Evolutionary conservation across 2,797 vertebrate genomes (phyloP).

Genomic region (Pseudomugil gertrudae): DNA sequence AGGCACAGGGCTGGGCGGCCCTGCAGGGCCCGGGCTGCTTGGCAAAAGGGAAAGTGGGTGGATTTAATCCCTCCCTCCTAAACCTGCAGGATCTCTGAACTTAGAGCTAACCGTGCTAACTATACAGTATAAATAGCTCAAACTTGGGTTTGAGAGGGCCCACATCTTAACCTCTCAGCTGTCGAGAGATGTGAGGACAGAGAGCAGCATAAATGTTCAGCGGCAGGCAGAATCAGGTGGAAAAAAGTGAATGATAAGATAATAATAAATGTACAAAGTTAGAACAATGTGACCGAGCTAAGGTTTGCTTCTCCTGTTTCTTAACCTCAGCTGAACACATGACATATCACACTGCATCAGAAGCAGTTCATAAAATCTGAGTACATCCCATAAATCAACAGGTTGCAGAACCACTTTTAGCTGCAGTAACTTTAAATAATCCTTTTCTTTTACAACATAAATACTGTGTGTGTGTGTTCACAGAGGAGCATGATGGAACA

Average conservation of each 20-base stretch:
- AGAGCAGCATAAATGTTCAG: constrained; percentile 29
- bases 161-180: constrained; percentile 54
- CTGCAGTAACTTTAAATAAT: neutral
- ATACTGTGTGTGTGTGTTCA: neutral
- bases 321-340: neutral
- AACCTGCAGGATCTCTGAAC: constrained; percentile 54
- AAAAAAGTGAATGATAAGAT: neutral
- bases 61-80: constrained; percentile 55
- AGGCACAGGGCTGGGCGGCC: constrained; percentile 41
- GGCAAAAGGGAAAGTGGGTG: constrained; percentile 39
- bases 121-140: constrained; percentile 72
- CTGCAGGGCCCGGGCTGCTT: constrained; percentile 27
- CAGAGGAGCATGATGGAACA: neutral
- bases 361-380: neutral
- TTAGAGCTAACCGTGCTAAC: constrained; percentile 61
- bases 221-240: neutral
- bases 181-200: constrained; percentile 18
- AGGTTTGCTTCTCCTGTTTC: too few species aligned
- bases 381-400: neutral
- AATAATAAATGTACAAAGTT: neutral
- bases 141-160: constrained; percentile 61
- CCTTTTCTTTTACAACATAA: neutral
- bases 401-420: neutral
- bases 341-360: neutral
- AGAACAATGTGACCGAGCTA: too few species aligned